Evolutionary conservation across 2,113 vertebrate species (phyloP).

Genomic region (Suricata suricatta): DNA sequence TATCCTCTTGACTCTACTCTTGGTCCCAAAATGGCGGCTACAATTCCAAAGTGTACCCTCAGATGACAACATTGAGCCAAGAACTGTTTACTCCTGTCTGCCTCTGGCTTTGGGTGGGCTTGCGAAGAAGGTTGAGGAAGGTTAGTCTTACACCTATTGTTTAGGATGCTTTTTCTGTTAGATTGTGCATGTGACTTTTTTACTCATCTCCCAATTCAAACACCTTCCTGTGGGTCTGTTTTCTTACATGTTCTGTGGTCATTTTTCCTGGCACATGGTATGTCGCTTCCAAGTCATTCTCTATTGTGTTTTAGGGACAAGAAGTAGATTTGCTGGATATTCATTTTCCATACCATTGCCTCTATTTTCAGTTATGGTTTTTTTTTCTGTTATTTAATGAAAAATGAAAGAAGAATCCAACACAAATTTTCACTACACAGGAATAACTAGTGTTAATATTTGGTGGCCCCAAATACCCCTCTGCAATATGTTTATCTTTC

Average conservation of each 20-base stretch:
- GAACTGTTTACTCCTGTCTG: neutral
- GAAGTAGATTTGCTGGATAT: neutral
- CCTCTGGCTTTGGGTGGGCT: neutral
- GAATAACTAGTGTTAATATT: neutral
- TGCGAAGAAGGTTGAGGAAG: neutral
- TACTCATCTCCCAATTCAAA: neutral
- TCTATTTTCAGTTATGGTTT: neutral
- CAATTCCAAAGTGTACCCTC: neutral
- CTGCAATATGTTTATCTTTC: neutral
- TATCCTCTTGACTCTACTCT: neutral
- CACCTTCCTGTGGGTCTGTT: neutral
- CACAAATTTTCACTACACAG: neutral
- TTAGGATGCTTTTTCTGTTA: neutral
- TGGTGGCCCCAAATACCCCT: neutral
- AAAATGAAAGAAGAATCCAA: neutral
- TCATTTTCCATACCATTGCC: neutral
- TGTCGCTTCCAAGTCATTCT: neutral
- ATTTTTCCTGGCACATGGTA: neutral
- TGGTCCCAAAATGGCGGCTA: no score
- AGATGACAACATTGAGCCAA: neutral
- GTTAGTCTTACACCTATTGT: neutral
- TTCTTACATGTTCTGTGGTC: neutral
- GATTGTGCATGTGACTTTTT: neutral
- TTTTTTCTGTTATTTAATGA: neutral
- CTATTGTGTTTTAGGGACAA: neutral